Evolutionary conservation across 1,140 invertebrate genomes (phyloP).

Genomic region (Tetranychus urticae): DNA sequence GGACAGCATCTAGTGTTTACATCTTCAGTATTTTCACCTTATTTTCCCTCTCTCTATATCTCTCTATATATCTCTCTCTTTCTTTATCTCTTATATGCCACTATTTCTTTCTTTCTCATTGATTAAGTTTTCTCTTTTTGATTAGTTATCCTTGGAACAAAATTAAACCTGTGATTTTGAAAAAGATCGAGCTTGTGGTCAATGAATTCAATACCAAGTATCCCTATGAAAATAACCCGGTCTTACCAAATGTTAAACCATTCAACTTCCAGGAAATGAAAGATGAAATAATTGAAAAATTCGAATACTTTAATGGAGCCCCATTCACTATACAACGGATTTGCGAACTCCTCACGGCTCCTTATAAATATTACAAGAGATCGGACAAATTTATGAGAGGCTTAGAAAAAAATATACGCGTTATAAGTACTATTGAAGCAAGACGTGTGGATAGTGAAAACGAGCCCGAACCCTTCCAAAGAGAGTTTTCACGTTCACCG

Average conservation of each 20-base stretch:
- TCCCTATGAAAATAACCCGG: conserved; percentile 42
- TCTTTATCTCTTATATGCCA: not conserved
- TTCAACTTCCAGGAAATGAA: conserved; percentile 77
- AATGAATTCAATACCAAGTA: conserved; percentile 57
- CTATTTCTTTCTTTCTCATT: not conserved
- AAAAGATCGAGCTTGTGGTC: conserved; percentile 62
- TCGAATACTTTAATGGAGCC: conserved; percentile 44
- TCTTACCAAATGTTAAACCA: conserved; percentile 64
- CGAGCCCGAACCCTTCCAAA: not conserved
- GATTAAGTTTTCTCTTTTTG: not conserved
- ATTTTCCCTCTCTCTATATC: not conserved
- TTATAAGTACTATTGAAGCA: conserved; percentile 59
- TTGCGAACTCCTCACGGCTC: conserved; percentile 69
- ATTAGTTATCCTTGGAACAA: conserved; percentile 43
- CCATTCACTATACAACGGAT: conserved; percentile 90
- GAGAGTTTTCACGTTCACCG: not conserved
- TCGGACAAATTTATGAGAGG: conserved; percentile 90
- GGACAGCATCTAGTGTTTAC: not conserved
- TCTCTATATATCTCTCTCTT: not conserved
- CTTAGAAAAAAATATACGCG: conserved; percentile 40
- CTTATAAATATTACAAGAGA: conserved; percentile 76
- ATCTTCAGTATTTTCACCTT: too few relatives aligned
- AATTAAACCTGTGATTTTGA: conserved; percentile 57
- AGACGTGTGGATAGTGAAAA: conserved; percentile 19
- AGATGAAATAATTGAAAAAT: conserved; percentile 47